Evolutionary conservation across 2,888 invertebrate species (phyloP).

Genomic region (Dusona sp.): DNA sequence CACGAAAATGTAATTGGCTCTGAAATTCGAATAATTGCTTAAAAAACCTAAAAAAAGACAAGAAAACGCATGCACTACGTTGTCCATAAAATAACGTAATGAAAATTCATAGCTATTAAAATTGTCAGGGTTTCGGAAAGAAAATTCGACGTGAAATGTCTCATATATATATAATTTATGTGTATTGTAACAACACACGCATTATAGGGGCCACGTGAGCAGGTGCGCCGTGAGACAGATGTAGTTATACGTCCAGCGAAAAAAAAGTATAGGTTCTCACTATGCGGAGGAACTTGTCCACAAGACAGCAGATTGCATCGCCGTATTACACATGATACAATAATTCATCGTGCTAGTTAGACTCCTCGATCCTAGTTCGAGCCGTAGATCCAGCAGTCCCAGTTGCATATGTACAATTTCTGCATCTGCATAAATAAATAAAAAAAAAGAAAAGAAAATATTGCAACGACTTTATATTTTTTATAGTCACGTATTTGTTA

Average conservation of each 20-base stretch:
- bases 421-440: constrained; percentile 22
- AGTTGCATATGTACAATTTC: constrained; percentile 40
- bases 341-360: constrained; percentile 33
- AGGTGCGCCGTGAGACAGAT: constrained; percentile 63
- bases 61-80: neutral
- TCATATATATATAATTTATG: neutral
- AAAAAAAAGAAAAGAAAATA: neutral
- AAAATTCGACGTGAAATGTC: constrained; percentile 1
- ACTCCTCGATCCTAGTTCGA: constrained; percentile 30
- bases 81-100: neutral
- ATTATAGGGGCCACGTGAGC: constrained; percentile 38
- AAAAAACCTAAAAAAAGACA: neutral
- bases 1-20: neutral
- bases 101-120: neutral
- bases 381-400: constrained; percentile 17
- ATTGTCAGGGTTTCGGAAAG: neutral
- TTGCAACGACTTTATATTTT: constrained; percentile 2
- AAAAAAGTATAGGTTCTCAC: constrained; percentile 33
- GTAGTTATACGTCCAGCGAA: constrained; percentile 9
- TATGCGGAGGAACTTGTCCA: constrained; percentile 41
- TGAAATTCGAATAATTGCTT: neutral
- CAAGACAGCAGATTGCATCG: constrained; percentile 37
- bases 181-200: neutral
- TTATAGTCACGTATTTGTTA: neutral
- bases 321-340: constrained; percentile 17